Percentiles rank a stretch among this genome's conserved stretches.
Conservation (phyloP, 2,113 vertebrate genomes). For the Ptyas mucosa region DNA sequence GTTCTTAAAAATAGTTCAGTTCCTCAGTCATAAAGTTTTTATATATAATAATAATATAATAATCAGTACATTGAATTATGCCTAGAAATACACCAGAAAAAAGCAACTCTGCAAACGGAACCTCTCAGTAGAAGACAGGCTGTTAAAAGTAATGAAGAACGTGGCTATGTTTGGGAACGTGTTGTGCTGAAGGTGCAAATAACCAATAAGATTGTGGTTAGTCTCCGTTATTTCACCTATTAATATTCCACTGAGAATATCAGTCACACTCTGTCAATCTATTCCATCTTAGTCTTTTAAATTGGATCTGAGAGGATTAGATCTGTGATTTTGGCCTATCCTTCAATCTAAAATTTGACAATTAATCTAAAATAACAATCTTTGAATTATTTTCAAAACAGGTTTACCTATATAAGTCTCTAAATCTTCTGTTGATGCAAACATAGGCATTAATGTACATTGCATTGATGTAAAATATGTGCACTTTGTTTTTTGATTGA, state of each 20-base stretch:
- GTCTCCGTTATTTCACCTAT: neutral
- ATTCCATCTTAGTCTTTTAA: neutral
- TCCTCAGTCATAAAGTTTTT: neutral
- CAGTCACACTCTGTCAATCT: neutral
- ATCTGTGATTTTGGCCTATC: neutral
- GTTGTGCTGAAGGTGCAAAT: neutral
- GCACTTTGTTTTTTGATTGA: neutral
- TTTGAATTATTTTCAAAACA: neutral
- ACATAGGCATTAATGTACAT: neutral
- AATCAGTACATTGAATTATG: neutral
- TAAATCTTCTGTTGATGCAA: neutral
- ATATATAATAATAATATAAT: neutral
- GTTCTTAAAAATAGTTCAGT: neutral
- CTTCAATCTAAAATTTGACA: neutral
- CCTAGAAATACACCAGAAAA: neutral
- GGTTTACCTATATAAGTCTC: neutral
- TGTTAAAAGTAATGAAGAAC: neutral
- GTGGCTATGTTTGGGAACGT: neutral
- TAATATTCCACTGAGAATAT: neutral
- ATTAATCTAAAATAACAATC: neutral
- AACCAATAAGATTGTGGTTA: neutral
- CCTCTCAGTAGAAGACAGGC: neutral
- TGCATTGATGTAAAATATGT: neutral
- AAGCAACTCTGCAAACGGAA: neutral
- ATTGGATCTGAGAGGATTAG: neutral